Evolutionary conservation across 2,888 invertebrate genomes (phyloP), one percentile per base, ranked within the genome.

Genomic region (Troilus luridus): DNA sequence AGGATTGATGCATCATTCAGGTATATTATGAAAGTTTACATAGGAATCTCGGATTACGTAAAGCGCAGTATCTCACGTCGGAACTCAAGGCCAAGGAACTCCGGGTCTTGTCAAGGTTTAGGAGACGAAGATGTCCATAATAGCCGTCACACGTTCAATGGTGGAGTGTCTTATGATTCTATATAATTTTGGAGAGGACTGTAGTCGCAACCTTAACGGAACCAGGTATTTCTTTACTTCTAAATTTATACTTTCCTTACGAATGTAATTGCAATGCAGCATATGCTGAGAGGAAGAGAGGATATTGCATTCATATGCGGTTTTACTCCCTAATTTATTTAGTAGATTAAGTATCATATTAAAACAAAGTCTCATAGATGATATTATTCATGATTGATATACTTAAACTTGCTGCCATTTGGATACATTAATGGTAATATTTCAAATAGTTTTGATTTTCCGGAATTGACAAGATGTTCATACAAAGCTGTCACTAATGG

Each of bases 41-140:
- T 10, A 85, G 85, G 85, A 85, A 85, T 85, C 56, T 85, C n/a
- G 56, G 85, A 85, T 85, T 85, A 85, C 85, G 85, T 85, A 85
- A 85, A 85, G 85, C 85, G 85, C 85, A 85, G 85, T 85, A 85
- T 85, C 56, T 85, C 85, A 85, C 85, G 85, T 85, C 85, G 85
- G n/a, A 11, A 3, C n/a, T n/a, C 85, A 85, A 85, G 85, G 85
- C n/a, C 21, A 56, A 85, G 56, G 58, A 85, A 85, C 85, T 85
- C 21, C n/a, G n/a, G 56, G 21, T 85, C 54, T 85, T 56, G 56
- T 85, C 85, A 85, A 85, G 85, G 85, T 58, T 56, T 56, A n/a
- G 17, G 85, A n/a, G n/a, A n/a, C 85, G 56, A 41, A 41, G 41
- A 85, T 56, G 56, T 85, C 3, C 11, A 56, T 85, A 58, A 85